phyloP scores from a whole-genome alignment of 2,888 invertebrate species.

The Tortricodes alternella region DNA sequence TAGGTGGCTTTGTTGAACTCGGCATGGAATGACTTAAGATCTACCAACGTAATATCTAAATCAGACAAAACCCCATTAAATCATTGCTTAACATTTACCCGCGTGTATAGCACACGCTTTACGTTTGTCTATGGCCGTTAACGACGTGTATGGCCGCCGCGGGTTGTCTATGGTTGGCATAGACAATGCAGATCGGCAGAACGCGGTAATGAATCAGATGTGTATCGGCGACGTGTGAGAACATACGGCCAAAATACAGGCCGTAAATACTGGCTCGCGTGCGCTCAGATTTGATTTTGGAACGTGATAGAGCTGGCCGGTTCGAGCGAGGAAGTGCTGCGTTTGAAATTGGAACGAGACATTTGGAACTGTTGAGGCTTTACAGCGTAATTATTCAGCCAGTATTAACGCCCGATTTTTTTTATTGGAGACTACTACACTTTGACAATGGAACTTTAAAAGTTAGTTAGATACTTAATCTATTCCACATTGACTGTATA shows the following conservation, averaged over 20 bases:
- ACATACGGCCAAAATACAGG: constrained; percentile 81
- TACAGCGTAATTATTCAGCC: neutral
- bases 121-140: constrained; percentile 41
- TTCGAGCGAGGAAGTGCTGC: constrained; percentile 13
- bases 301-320: constrained; percentile 47
- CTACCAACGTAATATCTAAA: constrained; percentile 26
- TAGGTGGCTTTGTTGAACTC: too few relatives aligned
- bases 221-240: constrained; percentile 81
- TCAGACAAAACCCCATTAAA: constrained; percentile 35
- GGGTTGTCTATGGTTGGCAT: constrained; percentile 43
- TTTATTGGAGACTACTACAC: neutral
- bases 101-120: constrained; percentile 36
- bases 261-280: constrained; percentile 79
- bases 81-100: constrained; percentile 35
- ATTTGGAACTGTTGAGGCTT: neutral
- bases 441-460: too few relatives aligned
- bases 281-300: constrained; percentile 47
- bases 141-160: constrained; percentile 48
- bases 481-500: too few relatives aligned
- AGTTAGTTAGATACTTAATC: too few relatives aligned
- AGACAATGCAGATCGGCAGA: constrained; percentile 64
- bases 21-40: too few relatives aligned
- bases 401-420: neutral
- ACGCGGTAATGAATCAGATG: constrained; percentile 80
- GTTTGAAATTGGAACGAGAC: constrained; percentile 21